phyloP scores from a whole-genome alignment of 2,888 invertebrate genomes.

The Cataglyphis cursor region DNA sequence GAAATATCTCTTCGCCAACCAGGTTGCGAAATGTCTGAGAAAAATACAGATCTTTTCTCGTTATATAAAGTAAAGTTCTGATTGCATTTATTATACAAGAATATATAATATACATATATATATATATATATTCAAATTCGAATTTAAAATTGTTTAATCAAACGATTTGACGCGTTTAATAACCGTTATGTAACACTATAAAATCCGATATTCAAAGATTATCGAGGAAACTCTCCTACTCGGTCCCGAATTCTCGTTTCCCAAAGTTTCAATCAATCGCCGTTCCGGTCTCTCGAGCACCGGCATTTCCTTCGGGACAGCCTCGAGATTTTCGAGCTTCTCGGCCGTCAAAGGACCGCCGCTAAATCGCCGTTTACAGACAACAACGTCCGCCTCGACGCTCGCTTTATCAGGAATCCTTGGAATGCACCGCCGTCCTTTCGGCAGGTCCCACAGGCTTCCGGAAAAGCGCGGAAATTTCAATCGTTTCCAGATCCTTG shows the following conservation, averaged over 20 bases:
- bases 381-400: slow-evolving; percentile 49
- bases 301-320: slow-evolving; percentile 1
- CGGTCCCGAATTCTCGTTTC: background rate
- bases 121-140: background rate
- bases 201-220: background rate
- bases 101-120: background rate
- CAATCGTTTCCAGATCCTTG: slow-evolving; percentile 70
- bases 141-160: background rate
- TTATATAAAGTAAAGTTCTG: slow-evolving; percentile 9
- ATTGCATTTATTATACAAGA: slow-evolving; percentile 8
- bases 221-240: background rate
- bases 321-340: slow-evolving; percentile 49
- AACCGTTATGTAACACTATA: background rate
- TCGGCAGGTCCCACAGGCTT: slow-evolving; percentile 39
- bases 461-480: slow-evolving; percentile 74
- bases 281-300: background rate
- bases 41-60: background rate
- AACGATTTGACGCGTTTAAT: background rate
- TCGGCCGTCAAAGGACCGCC: slow-evolving; percentile 42
- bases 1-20: slow-evolving; percentile 1
- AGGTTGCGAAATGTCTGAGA: background rate
- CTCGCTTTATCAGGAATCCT: slow-evolving; percentile 56
- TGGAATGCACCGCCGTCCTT: slow-evolving; percentile 60
- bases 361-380: slow-evolving; percentile 51
- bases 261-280: slow-evolving; percentile 27